A percentile compares a stretch with the other conserved stretches of the same genome.
Conservation (phyloP, 2,797 vertebrate genomes). For the Falco berigora region DNA sequence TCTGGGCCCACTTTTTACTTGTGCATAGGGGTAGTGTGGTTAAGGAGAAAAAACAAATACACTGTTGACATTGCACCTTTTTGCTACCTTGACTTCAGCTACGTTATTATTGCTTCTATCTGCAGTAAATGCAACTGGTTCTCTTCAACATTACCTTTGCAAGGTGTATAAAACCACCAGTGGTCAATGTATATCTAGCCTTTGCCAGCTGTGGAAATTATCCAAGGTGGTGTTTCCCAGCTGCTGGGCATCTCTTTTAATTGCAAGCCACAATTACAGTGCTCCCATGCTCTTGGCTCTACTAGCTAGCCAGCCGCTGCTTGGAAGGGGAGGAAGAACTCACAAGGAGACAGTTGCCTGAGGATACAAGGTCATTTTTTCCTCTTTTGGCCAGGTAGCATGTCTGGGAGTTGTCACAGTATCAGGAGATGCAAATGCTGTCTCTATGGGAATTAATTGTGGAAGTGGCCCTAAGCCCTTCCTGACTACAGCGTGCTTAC, state of each 20-base stretch:
- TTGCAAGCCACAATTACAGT: background rate
- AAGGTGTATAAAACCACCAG: background rate
- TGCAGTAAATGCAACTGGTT: background rate
- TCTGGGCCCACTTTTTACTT: background rate
- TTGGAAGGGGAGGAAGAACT: background rate
- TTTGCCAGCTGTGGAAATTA: background rate
- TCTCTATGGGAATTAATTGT: accelerated
- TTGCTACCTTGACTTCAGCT: background rate
- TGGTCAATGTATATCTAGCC: background rate
- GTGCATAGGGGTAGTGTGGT: background rate
- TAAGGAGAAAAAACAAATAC: background rate
- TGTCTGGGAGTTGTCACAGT: accelerated
- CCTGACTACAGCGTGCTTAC: background rate
- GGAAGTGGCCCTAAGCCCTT: background rate
- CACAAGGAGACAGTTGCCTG: background rate
- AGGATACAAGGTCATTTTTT: background rate
- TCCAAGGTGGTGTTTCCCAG: background rate
- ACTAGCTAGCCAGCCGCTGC: background rate
- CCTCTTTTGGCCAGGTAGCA: background rate
- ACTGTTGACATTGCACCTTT: background rate
- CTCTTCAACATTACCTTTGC: background rate
- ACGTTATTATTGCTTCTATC: background rate
- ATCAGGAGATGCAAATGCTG: background rate
- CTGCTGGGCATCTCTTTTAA: background rate
- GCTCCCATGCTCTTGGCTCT: background rate